Conservation (phyloP, 2,888 invertebrate genomes). For the Latheticus oryzae region DNA sequence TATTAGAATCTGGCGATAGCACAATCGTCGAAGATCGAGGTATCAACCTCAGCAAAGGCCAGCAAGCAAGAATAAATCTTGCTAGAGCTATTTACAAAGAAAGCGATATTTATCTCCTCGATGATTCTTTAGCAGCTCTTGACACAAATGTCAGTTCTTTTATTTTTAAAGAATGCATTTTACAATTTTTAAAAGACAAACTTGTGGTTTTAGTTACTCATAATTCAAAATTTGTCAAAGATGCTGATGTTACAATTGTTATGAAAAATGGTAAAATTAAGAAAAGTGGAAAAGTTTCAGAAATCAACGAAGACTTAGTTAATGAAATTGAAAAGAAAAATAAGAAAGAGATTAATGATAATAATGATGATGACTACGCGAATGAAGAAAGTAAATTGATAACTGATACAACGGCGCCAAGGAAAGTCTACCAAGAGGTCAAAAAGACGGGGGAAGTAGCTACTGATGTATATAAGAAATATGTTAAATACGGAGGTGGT, state of each 20-base stretch:
- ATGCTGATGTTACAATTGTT: slow-evolving; percentile 46
- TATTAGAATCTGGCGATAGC: slow-evolving; percentile 73
- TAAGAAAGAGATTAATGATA: too few relatives aligned
- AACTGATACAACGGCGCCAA: slow-evolving; percentile 5
- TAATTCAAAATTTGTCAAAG: slow-evolving; percentile 42
- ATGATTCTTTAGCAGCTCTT: slow-evolving; percentile 84
- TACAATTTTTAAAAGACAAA: slow-evolving; percentile 51
- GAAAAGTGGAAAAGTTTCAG: slow-evolving; percentile 47
- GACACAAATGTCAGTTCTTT: slow-evolving; percentile 80
- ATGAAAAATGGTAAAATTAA: slow-evolving; percentile 50
- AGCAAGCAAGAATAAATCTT: slow-evolving; percentile 82
- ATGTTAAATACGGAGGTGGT: slow-evolving; percentile 57
- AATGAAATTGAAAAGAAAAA: slow-evolving; percentile 24
- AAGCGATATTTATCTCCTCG: slow-evolving; percentile 81
- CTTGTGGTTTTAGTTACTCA: slow-evolving; percentile 49
- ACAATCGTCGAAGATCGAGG: slow-evolving; percentile 86
- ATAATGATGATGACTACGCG: slow-evolving; percentile 24
- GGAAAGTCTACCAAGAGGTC: slow-evolving; percentile 48
- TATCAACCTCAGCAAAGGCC: slow-evolving; percentile 84
- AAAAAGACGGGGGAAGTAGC: slow-evolving; percentile 55
- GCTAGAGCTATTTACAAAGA: slow-evolving; percentile 80
- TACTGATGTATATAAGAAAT: slow-evolving; percentile 54
- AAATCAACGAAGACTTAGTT: slow-evolving; percentile 51
- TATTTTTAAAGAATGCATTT: slow-evolving; percentile 73
- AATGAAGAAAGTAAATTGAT: slow-evolving; percentile 34